Percentiles rank a stretch among this genome's conserved stretches.
phyloP scores from a whole-genome alignment of 2,113 vertebrate species.

The Brienomyrus brachyistius region DNA sequence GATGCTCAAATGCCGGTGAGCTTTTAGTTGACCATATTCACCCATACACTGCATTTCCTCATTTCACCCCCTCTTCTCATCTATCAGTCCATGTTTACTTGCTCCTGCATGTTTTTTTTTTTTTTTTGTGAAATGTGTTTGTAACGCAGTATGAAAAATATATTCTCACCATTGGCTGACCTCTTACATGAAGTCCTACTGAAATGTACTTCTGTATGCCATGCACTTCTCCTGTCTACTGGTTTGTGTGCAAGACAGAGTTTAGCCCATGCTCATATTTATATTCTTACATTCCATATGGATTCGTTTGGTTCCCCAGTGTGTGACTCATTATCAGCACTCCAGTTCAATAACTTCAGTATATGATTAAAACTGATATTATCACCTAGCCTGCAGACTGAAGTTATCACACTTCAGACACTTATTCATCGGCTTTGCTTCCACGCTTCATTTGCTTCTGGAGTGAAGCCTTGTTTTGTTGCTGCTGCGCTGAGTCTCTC shows the following conservation, averaged over 20 bases:
- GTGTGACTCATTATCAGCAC: constrained; percentile 1
- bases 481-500: not conserved
- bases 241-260: not conserved
- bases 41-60: not conserved
- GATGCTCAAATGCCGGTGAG: not conserved
- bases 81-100: not conserved
- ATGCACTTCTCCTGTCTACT: not conserved
- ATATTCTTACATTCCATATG: not conserved
- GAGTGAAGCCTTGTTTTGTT: not conserved
- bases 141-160: not conserved
- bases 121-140: not conserved
- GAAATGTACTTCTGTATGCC: not conserved
- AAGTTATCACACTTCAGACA: not conserved
- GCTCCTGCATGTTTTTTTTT: too few species aligned
- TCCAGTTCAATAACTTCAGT: not conserved
- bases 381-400: not conserved
- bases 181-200: not conserved
- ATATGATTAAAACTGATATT: not conserved
- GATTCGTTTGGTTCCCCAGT: not conserved
- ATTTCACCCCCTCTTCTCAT: not conserved
- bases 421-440: not conserved
- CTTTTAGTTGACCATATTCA: not conserved
- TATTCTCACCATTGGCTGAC: not conserved
- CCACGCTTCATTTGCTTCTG: not conserved
- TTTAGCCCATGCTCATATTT: not conserved